A percentile compares a stretch with the other conserved stretches of the same genome.
phyloP scores from a whole-genome alignment of 2,888 invertebrate species.

The Epiblema foenella region DNA sequence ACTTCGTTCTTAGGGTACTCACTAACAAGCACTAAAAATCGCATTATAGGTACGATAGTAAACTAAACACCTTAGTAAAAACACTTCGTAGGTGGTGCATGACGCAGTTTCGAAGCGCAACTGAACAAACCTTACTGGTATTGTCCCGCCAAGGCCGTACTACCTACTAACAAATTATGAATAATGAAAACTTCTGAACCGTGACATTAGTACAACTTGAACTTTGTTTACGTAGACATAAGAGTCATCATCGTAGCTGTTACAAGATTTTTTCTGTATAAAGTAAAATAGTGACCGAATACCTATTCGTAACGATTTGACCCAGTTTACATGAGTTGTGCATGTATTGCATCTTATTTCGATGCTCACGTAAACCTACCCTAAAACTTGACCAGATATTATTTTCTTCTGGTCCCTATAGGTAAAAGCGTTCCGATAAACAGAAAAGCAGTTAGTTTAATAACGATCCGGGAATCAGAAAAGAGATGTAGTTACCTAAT shows the following conservation, averaged over 20 bases:
- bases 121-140: constrained; percentile 62
- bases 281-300: constrained; percentile 20
- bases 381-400: not conserved
- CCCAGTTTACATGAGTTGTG: constrained; percentile 5
- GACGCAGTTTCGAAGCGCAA: constrained; percentile 64
- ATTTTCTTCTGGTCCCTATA: not conserved
- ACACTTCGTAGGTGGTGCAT: constrained; percentile 81
- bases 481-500: not conserved
- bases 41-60: constrained; percentile 12
- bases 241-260: not conserved
- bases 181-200: constrained; percentile 41
- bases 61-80: constrained; percentile 68
- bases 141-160: constrained; percentile 53
- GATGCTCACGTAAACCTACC: not conserved
- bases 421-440: no score
- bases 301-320: constrained; percentile 4
- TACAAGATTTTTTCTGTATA: not conserved
- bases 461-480: not conserved
- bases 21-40: not conserved
- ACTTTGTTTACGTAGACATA: constrained; percentile 8
- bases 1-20: not conserved
- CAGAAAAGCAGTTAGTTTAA: no score
- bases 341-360: not conserved
- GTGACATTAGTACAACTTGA: constrained; percentile 22
- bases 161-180: constrained; percentile 54